A percentile compares a stretch with the other conserved stretches of the same genome.
phyloP scores from a whole-genome alignment of 2,113 vertebrate genomes.

The Casuarius casuarius region DNA sequence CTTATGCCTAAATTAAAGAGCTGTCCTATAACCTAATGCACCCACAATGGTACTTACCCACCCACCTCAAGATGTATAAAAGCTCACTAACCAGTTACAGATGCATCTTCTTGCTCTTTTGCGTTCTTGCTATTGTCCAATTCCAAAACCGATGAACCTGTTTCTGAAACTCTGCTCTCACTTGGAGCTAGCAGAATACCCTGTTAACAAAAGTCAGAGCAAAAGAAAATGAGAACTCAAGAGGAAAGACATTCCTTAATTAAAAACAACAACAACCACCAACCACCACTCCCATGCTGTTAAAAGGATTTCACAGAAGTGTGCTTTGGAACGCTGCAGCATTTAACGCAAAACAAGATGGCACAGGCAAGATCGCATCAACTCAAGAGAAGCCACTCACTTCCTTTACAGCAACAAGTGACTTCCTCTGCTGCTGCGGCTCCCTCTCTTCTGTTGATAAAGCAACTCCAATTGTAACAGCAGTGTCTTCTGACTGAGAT shows the following conservation, averaged over 20 bases:
- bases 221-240: conserved; percentile 42
- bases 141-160: conserved; percentile 58
- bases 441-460: conserved; percentile 82
- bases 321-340: background rate
- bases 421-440: conserved; percentile 82
- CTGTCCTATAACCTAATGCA: background rate
- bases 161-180: conserved; percentile 73
- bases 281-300: background rate
- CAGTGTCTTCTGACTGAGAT: conserved; percentile 61
- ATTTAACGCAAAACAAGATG: background rate
- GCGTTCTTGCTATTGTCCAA: conserved; percentile 54
- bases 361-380: background rate
- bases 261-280: background rate
- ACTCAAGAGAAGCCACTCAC: conserved; percentile 74
- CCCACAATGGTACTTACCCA: background rate
- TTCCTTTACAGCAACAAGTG: conserved; percentile 87
- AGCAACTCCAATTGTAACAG: conserved; percentile 50
- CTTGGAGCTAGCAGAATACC: conserved; percentile 41
- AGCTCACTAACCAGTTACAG: conserved; percentile 70
- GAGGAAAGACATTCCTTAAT: background rate
- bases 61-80: background rate
- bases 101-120: conserved; percentile 52
- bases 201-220: conserved; percentile 63
- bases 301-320: background rate
- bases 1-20: background rate